Conservation (phyloP, 2,888 invertebrate genomes). For the Hylaea fasciaria region DNA sequence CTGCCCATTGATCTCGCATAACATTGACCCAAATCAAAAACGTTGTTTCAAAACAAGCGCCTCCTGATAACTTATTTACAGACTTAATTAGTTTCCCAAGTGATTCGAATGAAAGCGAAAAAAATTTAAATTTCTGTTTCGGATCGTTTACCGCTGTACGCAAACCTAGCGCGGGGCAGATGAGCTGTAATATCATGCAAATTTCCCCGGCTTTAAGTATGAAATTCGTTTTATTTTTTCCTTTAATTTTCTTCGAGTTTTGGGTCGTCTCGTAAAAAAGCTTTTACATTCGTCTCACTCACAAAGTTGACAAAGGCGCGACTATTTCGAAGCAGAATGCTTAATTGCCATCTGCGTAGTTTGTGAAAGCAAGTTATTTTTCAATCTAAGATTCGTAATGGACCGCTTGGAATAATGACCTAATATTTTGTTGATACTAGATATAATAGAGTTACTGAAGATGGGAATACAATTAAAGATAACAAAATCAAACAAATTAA, state of each 20-base stretch:
- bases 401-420: slow-evolving; percentile 11
- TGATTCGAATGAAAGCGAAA: slow-evolving; percentile 38
- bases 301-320: slow-evolving; percentile 72
- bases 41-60: slow-evolving; percentile 9
- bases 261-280: slow-evolving; percentile 70
- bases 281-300: slow-evolving; percentile 73
- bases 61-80: slow-evolving; percentile 20
- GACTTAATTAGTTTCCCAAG: slow-evolving; percentile 54
- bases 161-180: slow-evolving; percentile 56
- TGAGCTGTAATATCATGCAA: slow-evolving; percentile 79
- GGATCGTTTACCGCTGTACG: slow-evolving; percentile 69
- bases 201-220: slow-evolving; percentile 72
- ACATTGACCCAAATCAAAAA: too few relatives aligned
- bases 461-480: too few relatives aligned
- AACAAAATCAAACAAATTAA: too few relatives aligned
- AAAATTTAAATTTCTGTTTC: slow-evolving; percentile 64
- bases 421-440: slow-evolving; percentile 3
- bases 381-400: slow-evolving; percentile 13
- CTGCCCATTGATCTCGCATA: too few relatives aligned
- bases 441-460: neutral
- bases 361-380: slow-evolving; percentile 24
- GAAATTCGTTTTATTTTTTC: slow-evolving; percentile 73
- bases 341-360: slow-evolving; percentile 58
- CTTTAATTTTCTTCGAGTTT: slow-evolving; percentile 65
- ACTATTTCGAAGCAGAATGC: slow-evolving; percentile 62